Percentiles rank a stretch among this genome's conserved stretches.
Evolutionary conservation across 2,113 vertebrate genomes (phyloP).

Genomic region (Puntigrus tetrazona): DNA sequence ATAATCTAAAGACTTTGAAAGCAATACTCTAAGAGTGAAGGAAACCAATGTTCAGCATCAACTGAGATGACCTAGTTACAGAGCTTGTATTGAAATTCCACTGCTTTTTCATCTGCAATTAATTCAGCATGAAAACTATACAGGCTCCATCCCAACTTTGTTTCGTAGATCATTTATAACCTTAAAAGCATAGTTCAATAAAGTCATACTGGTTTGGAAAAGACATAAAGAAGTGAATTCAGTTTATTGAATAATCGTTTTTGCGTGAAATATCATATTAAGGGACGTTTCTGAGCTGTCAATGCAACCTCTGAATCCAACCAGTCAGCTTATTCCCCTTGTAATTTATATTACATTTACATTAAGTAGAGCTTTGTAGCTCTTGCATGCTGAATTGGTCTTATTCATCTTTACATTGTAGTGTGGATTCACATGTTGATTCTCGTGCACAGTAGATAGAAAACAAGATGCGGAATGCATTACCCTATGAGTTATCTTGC

Average conservation of each 20-base stretch:
- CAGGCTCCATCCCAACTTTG: background rate
- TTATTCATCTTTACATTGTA: background rate
- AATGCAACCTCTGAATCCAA: background rate
- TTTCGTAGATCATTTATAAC: background rate
- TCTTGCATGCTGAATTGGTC: background rate
- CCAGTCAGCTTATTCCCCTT: background rate
- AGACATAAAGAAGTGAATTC: background rate
- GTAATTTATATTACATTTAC: too few species aligned
- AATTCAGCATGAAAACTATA: background rate
- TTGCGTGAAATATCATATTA: background rate
- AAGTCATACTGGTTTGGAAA: background rate
- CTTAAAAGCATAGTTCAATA: background rate
- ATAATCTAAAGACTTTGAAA: background rate
- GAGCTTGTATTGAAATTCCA: background rate
- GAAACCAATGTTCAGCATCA: background rate
- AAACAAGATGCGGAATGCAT: background rate
- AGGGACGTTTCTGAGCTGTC: background rate
- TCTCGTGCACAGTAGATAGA: background rate
- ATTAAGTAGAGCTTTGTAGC: background rate
- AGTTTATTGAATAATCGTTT: background rate
- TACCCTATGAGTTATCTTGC: background rate
- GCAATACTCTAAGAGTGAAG: slow-evolving; percentile 3
- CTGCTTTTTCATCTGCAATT: background rate
- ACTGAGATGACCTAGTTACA: slow-evolving; percentile 27
- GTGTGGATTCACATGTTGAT: background rate